Percentiles rank a stretch among this genome's conserved stretches.
These are phyloP conservation scores for Rhincodon typus DNA, from an alignment of 2,797 vertebrate genomes.

Conservation along the genomic window DNA sequence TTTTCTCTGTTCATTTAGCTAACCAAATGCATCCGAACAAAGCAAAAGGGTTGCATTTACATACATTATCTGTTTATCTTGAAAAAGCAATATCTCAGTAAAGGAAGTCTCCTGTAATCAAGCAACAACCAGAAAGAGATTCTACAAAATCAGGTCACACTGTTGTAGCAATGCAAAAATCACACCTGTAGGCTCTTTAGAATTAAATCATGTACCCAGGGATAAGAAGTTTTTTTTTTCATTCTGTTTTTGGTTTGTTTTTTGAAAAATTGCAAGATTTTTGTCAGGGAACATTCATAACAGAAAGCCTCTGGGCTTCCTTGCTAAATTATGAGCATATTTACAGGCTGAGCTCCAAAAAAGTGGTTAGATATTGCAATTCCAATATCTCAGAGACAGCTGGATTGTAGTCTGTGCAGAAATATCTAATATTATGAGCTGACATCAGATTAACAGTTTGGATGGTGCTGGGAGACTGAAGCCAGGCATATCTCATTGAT, in stretches of 20 bases:
- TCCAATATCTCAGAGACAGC: neutral
- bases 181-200: neutral
- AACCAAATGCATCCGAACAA: too few species aligned
- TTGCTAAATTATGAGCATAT: neutral
- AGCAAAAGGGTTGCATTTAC: too few species aligned
- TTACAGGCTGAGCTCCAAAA: neutral
- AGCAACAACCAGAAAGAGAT: neutral
- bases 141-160: neutral
- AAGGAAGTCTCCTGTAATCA: neutral
- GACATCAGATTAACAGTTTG: neutral
- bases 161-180: neutral
- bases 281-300: neutral
- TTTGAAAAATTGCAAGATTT: slow-evolving; percentile 1
- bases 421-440: neutral
- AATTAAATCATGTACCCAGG: neutral
- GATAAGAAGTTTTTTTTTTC: neutral
- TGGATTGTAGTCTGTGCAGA: neutral
- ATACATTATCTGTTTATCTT: neutral
- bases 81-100: neutral
- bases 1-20: neutral
- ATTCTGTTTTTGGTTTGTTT: neutral
- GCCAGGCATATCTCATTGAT: neutral
- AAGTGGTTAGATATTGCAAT: neutral
- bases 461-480: neutral
- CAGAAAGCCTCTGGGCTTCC: neutral